Conservation (phyloP, 2,797 vertebrate genomes). For the Macropus fuliginosus region DNA sequence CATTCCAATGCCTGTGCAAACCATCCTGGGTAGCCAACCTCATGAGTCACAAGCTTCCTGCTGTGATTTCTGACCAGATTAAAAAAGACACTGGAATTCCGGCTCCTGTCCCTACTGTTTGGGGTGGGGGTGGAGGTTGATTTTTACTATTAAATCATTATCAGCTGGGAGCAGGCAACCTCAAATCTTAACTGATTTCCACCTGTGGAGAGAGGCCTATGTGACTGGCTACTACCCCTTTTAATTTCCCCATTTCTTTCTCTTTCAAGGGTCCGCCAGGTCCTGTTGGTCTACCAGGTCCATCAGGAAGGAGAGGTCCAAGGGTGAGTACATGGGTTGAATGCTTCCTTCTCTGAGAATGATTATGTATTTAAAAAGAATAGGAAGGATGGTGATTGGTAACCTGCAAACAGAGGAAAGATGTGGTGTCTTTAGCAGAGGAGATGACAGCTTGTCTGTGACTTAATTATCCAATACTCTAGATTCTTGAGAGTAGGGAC, state of each 20-base stretch:
- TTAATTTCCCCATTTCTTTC: conserved; percentile 75
- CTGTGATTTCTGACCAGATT: conserved; percentile 68
- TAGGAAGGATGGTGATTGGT: neutral
- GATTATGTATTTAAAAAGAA: neutral
- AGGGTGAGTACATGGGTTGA: conserved; percentile 89
- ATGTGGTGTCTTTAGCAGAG: neutral
- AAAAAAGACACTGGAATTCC: conserved; percentile 50
- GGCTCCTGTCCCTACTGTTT: conserved; percentile 48
- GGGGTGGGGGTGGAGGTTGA: conserved; percentile 56
- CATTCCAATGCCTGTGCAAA: conserved; percentile 64
- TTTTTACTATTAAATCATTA: conserved; percentile 47
- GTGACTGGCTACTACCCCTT: conserved; percentile 24
- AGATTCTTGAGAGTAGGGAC: neutral
- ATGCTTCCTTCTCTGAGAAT: conserved; percentile 56
- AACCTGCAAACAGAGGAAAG: neutral
- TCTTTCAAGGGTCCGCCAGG: conserved; percentile 92
- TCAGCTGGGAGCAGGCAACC: conserved; percentile 38
- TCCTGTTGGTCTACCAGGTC: conserved; percentile 94
- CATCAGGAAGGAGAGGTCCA: conserved; percentile 93
- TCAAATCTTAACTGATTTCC: conserved; percentile 40
- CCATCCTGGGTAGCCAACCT: conserved; percentile 59
- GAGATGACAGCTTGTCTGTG: neutral
- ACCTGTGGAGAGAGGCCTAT: conserved; percentile 18
- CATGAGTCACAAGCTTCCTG: conserved; percentile 57
- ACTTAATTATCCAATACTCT: neutral